phyloP scores from a whole-genome alignment of 2,888 invertebrate species.

The Hecatera dysodea region DNA sequence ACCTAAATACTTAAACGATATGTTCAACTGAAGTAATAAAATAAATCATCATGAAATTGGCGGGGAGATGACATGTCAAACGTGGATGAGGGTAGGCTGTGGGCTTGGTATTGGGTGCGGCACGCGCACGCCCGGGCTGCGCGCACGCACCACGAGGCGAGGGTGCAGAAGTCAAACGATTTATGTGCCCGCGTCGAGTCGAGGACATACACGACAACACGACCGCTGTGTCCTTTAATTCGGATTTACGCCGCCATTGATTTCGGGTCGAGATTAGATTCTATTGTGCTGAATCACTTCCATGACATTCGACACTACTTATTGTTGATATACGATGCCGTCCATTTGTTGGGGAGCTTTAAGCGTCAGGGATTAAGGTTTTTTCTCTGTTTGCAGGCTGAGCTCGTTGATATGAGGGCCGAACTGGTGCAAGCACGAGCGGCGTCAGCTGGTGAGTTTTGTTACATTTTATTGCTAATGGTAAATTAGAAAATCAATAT shows the following conservation, averaged over 20 bases:
- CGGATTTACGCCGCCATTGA: constrained; percentile 84
- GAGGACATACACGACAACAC: constrained; percentile 59
- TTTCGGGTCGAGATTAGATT: constrained; percentile 78
- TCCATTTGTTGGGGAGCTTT: constrained; percentile 70
- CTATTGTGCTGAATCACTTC: constrained; percentile 81
- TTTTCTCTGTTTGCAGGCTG: constrained; percentile 92
- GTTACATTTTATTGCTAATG: background rate
- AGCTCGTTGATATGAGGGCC: constrained; percentile 94
- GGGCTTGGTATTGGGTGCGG: constrained; percentile 30
- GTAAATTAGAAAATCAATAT: background rate
- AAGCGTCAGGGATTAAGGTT: constrained; percentile 66
- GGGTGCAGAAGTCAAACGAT: constrained; percentile 82
- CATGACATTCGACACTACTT: constrained; percentile 79
- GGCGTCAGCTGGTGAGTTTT: constrained; percentile 77
- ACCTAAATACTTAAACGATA: constrained; percentile 55
- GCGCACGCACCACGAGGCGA: constrained; percentile 65
- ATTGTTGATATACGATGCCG: constrained; percentile 78
- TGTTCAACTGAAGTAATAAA: constrained; percentile 55
- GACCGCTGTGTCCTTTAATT: constrained; percentile 77
- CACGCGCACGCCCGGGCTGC: constrained; percentile 55
- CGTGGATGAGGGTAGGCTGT: constrained; percentile 71
- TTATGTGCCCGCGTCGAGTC: constrained; percentile 77
- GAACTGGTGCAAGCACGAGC: constrained; percentile 94
- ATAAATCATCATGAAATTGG: constrained; percentile 71
- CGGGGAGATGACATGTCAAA: constrained; percentile 68